Conservation (phyloP, 1,140 invertebrate genomes). For the Dreissena polymorpha region DNA sequence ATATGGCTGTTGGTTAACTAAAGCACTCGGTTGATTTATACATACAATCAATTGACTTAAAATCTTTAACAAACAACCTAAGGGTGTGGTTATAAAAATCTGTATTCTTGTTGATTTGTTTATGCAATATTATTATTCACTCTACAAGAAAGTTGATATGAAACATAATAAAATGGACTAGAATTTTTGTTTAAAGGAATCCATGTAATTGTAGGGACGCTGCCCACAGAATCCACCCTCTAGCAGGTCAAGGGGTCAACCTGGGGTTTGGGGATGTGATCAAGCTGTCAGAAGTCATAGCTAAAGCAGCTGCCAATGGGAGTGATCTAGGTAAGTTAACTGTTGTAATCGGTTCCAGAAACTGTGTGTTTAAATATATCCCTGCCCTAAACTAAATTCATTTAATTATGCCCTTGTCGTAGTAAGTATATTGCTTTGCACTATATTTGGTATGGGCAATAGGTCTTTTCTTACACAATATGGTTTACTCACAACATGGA, state of each 20-base stretch:
- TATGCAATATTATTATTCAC: too few relatives aligned
- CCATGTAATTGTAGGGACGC: conserved; percentile 91
- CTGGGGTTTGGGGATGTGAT: conserved; percentile 96
- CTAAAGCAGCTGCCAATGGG: conserved; percentile 87
- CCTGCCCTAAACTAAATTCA: background rate
- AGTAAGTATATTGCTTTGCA: background rate
- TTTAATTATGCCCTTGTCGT: background rate
- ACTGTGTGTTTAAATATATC: background rate
- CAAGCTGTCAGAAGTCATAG: conserved; percentile 86
- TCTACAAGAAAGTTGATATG: too few relatives aligned
- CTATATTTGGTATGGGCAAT: background rate
- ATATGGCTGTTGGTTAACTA: too few relatives aligned
- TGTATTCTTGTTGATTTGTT: too few relatives aligned
- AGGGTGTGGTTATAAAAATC: too few relatives aligned
- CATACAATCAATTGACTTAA: too few relatives aligned
- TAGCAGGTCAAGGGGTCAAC: conserved; percentile 99
- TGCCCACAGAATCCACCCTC: conserved; percentile 96
- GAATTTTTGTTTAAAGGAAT: too few relatives aligned
- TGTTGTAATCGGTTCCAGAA: background rate
- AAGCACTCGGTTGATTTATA: too few relatives aligned
- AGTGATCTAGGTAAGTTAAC: conserved; percentile 84
- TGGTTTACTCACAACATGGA: too few relatives aligned
- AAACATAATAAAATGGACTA: too few relatives aligned
- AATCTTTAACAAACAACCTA: too few relatives aligned
- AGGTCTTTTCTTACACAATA: background rate